Percentiles rank a stretch among this genome's conserved stretches.
These are phyloP conservation scores for Wasmannia auropunctata DNA, from an alignment of 1,140 invertebrate genomes.

Conservation along the genomic window DNA sequence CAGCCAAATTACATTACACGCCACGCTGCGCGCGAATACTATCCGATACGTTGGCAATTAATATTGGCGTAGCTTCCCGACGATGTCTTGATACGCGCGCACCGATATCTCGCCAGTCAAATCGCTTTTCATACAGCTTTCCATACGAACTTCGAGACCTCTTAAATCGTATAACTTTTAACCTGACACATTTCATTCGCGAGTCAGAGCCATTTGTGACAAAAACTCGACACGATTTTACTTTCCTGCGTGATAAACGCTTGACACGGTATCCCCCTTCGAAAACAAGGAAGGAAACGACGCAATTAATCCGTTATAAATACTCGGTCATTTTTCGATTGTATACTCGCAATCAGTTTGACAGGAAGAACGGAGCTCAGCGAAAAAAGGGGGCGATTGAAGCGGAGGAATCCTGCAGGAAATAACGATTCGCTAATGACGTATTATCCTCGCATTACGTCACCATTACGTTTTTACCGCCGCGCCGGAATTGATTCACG, in stretches of 20 bases:
- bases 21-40: neutral
- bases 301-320: conserved; percentile 8
- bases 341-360: neutral
- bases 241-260: neutral
- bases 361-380: neutral
- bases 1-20: conserved; percentile 44
- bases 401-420: neutral
- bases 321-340: neutral
- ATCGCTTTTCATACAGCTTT: neutral
- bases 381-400: neutral
- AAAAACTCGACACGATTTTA: neutral
- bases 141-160: neutral
- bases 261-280: too few species aligned
- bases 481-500: neutral
- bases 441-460: conserved; percentile 34
- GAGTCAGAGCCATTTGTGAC: neutral
- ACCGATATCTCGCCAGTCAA: neutral
- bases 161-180: neutral
- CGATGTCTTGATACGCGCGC: neutral
- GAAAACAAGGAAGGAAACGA: neutral
- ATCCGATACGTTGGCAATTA: conserved; percentile 45
- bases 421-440: conserved; percentile 47
- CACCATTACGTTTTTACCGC: neutral
- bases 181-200: neutral
- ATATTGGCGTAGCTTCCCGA: neutral